Evolutionary conservation across 2,888 invertebrate species (phyloP), one percentile per base, ranked within the genome.

Genomic region (Synanthedon andrenaeformis): DNA sequence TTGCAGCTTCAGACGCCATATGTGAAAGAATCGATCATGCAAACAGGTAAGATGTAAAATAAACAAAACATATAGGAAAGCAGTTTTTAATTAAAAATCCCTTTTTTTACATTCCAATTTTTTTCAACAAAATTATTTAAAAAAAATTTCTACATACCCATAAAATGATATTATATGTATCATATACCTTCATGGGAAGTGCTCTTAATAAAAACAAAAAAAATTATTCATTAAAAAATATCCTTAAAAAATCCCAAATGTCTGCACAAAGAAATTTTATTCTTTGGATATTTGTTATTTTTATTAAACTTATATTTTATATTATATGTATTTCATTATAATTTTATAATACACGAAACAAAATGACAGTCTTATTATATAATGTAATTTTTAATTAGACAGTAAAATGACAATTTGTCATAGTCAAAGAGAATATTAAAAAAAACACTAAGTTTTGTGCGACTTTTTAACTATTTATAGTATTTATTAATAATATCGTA

Each of bases 11-110:
- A 51, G 87, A 89, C 68, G 84, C 87, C 10, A 84, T 89, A 54
- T 89, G 89, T 62, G 89, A 89, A 62, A 76, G 88, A 58, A 84
- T 89, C 55, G 81, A 83, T 42, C 85, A 88, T 65, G 84, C 82
- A 19, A 72, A 69, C 74, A 85, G 86, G 87, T 85, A 71, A 68
- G 58, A 51, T 41, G n/a, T 51, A 13, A 28, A 41, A 51, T 35
- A 35, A 35, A 35, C 14, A 28, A 51, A 54, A 58, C 42, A 56
- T 23, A 52, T 14, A 48, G 12, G 52, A 53, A 49, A 35, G 49
- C 50, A 17, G 8, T 45, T 23, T 28, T 54, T 53, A 8, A 42
- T 14, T 53, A 19, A 49, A 41, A 50, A 19, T 45, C 45, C 45
- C n/a, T 11, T 4, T 12, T 50, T 50, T 19, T 50, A 13, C 14